Percentiles rank a stretch among this genome's conserved stretches.
phyloP scores from a whole-genome alignment of 2,113 vertebrate genomes.

The Desmodus rotundus region DNA sequence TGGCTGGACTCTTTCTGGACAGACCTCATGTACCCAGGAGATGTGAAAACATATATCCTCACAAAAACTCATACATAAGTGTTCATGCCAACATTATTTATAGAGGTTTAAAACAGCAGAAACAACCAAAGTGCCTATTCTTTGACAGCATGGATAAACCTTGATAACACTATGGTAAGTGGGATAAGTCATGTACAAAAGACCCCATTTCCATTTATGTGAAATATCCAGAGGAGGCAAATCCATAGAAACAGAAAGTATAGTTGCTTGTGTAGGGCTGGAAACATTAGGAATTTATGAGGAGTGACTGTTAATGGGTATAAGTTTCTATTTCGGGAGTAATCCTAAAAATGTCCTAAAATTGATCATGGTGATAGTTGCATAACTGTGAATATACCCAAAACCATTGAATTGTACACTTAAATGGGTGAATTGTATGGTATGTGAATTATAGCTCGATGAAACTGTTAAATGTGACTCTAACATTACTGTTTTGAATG shows the following conservation, averaged over 20 bases:
- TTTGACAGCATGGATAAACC: background rate
- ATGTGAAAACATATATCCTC: background rate
- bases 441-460: background rate
- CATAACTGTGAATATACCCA: background rate
- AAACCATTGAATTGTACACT: background rate
- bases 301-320: background rate
- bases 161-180: background rate
- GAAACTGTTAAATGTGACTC: background rate
- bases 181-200: background rate
- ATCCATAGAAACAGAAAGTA: background rate
- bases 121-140: background rate
- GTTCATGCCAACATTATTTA: background rate
- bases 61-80: background rate
- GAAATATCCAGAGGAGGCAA: background rate
- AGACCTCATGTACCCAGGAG: background rate
- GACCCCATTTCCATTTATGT: background rate
- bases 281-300: background rate
- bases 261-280: background rate
- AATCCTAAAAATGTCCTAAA: background rate
- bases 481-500: background rate
- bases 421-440: background rate
- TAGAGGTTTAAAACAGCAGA: background rate
- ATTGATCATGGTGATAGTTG: background rate
- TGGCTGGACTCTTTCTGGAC: too few species aligned
- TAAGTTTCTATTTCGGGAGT: background rate